phyloP scores from a whole-genome alignment of 2,797 vertebrate genomes.

The Allobates femoralis region DNA sequence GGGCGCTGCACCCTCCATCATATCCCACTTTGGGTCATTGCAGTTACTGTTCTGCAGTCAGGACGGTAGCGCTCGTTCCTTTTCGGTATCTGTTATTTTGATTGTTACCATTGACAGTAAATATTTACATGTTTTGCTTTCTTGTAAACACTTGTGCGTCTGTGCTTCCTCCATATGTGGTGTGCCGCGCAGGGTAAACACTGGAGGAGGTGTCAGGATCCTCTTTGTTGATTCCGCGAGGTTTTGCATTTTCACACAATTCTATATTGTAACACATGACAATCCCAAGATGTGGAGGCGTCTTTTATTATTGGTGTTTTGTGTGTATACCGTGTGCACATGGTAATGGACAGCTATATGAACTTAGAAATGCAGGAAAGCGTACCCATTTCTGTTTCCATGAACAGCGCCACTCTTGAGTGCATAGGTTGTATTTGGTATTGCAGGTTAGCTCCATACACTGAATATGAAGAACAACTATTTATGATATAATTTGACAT shows the following conservation, averaged over 20 bases:
- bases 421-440: not conserved
- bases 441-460: not conserved
- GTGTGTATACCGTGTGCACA: not conserved
- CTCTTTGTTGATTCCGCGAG: not conserved
- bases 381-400: not conserved
- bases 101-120: not conserved
- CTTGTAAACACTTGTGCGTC: not conserved
- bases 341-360: not conserved
- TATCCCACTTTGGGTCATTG: not conserved
- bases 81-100: not conserved
- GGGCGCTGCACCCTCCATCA: not conserved
- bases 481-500: too few relatives aligned
- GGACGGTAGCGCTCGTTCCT: not conserved
- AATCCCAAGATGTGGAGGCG: not conserved
- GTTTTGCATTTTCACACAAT: not conserved
- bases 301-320: not conserved
- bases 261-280: not conserved
- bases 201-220: not conserved
- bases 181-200: not conserved
- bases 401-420: too few relatives aligned
- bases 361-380: not conserved
- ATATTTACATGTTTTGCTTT: not conserved
- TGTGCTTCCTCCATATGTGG: not conserved
- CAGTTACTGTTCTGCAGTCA: not conserved
- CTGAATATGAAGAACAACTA: not conserved